A percentile compares a stretch with the other conserved stretches of the same genome.
phyloP scores from a whole-genome alignment of 2,797 vertebrate genomes.

The Acrocephalus scirpaceus region DNA sequence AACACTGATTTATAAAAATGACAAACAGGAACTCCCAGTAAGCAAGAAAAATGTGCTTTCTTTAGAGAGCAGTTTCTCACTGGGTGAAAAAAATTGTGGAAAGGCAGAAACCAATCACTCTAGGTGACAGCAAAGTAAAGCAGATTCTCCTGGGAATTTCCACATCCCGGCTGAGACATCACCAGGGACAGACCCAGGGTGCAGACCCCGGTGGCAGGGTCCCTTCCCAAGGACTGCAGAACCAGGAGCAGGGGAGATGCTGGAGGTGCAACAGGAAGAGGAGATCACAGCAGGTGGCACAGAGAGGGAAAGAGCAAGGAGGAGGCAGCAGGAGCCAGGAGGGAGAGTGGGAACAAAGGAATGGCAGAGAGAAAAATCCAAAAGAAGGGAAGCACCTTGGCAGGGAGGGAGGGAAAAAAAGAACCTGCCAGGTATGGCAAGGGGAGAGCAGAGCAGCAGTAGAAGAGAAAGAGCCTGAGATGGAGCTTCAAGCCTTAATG shows the following conservation, averaged over 20 bases:
- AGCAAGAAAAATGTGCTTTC: constrained; percentile 61
- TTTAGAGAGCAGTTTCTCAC: constrained; percentile 50
- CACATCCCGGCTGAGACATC: not conserved
- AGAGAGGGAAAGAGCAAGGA: not conserved
- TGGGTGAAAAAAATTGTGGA: not conserved
- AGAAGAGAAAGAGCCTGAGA: not conserved
- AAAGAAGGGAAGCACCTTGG: not conserved
- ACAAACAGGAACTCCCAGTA: constrained; percentile 72
- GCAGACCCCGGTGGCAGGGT: not conserved
- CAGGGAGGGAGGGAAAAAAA: not conserved
- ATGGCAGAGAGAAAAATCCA: not conserved
- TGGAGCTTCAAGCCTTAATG: not conserved
- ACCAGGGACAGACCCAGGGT: not conserved
- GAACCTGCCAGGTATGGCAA: not conserved
- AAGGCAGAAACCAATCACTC: not conserved
- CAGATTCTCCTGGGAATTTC: not conserved
- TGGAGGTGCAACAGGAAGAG: not conserved
- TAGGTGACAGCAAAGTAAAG: not conserved
- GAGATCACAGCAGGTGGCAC: not conserved
- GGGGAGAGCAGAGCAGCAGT: not conserved
- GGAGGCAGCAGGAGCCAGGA: not conserved
- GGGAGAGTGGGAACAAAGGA: not conserved
- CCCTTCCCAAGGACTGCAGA: not conserved
- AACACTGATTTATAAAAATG: constrained; percentile 76
- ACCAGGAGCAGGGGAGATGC: not conserved